Conservation (phyloP, 2,888 invertebrate genomes). For the Lepidochrysops patricia region DNA sequence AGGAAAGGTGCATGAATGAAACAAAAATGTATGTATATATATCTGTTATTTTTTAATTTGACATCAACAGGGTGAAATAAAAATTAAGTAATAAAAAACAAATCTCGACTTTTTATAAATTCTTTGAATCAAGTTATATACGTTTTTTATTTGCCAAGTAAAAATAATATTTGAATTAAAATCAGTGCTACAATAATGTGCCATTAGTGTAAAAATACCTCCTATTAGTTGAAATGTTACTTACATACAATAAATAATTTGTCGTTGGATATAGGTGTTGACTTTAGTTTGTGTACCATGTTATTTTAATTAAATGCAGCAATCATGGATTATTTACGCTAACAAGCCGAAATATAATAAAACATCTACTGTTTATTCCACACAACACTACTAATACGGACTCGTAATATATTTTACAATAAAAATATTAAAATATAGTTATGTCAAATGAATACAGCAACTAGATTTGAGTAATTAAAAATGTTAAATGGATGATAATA, state of each 20-base stretch:
- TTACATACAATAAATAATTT: slow-evolving; percentile 13
- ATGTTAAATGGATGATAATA: neutral
- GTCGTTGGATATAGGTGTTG: slow-evolving; percentile 4
- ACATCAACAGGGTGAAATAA: slow-evolving; percentile 38
- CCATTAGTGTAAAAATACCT: slow-evolving; percentile 28
- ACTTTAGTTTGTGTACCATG: slow-evolving; percentile 1
- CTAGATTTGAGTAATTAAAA: neutral
- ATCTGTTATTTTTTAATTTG: slow-evolving; percentile 30
- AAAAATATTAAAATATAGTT: neutral
- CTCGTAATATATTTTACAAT: neutral
- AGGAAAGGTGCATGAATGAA: neutral
- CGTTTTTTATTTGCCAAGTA: slow-evolving; percentile 26
- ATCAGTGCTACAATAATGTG: slow-evolving; percentile 27
- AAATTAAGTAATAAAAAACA: slow-evolving; percentile 32
- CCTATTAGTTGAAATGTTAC: slow-evolving; percentile 24
- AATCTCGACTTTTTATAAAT: slow-evolving; percentile 31
- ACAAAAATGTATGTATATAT: slow-evolving; percentile 12
- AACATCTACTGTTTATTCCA: neutral
- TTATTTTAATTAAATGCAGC: slow-evolving; percentile 9
- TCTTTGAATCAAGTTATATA: slow-evolving; percentile 31
- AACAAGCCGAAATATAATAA: slow-evolving; percentile 5
- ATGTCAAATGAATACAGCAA: neutral
- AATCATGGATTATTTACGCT: neutral
- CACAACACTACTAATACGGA: neutral
- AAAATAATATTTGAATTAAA: slow-evolving; percentile 17